Conservation (phyloP, 2,113 vertebrate genomes). For the Grus americana region DNA sequence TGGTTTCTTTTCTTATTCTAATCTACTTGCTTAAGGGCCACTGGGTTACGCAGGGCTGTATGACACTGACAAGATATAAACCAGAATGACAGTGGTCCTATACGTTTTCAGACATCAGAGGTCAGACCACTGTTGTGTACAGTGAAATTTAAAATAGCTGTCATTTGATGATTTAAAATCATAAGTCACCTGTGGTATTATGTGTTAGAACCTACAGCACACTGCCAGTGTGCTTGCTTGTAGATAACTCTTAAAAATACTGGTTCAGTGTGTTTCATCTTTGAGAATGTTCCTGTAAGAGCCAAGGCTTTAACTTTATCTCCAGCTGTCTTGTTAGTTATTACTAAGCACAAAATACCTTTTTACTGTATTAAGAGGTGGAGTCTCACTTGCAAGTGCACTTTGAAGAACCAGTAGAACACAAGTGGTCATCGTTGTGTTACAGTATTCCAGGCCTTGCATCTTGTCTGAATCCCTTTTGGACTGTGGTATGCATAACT, state of each 20-base stretch:
- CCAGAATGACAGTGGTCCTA: rapidly evolving
- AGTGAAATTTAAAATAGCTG: not conserved
- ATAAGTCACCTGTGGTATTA: not conserved
- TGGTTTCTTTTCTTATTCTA: not conserved
- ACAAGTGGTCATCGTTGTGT: not conserved
- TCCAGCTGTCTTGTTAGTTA: not conserved
- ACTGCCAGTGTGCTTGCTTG: not conserved
- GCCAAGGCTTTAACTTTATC: not conserved
- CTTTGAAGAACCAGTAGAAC: not conserved
- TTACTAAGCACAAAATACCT: not conserved
- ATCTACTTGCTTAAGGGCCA: not conserved
- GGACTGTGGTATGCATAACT: not conserved
- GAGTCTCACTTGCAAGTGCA: not conserved
- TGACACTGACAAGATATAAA: not conserved
- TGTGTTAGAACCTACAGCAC: not conserved
- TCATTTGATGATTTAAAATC: not conserved
- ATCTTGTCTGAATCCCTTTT: not conserved
- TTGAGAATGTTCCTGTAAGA: constrained; percentile 2
- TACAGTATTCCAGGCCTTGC: not conserved
- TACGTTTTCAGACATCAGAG: not conserved
- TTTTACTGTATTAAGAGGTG: not conserved
- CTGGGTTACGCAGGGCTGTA: not conserved
- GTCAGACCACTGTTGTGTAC: not conserved
- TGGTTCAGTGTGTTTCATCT: not conserved
- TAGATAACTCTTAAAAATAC: not conserved